phyloP scores from a whole-genome alignment of 2,797 vertebrate genomes.

The Coccyzus lansbergi region DNA sequence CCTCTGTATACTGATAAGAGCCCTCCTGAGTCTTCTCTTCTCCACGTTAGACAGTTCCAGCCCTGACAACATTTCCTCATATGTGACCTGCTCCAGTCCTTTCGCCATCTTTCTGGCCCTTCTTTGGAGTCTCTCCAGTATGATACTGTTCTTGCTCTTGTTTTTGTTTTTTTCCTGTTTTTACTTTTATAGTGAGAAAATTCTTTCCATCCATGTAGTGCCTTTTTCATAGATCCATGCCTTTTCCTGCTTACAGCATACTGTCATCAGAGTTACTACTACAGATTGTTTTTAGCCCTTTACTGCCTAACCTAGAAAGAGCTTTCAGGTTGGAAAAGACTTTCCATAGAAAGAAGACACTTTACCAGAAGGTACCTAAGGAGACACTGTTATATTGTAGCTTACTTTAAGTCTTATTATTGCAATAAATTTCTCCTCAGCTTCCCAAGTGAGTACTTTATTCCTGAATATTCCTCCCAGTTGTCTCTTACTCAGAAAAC shows the following conservation, averaged over 20 bases:
- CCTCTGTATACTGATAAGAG: not conserved
- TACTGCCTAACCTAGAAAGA: not conserved
- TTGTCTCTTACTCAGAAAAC: constrained; percentile 10
- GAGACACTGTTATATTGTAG: not conserved
- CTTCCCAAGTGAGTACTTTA: constrained; percentile 23
- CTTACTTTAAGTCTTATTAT: constrained; percentile 22
- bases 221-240: not conserved
- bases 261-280: not conserved
- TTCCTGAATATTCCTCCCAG: constrained; percentile 21
- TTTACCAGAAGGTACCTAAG: not conserved
- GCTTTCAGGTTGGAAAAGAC: not conserved
- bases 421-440: constrained; percentile 16
- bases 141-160: not conserved
- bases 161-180: not conserved
- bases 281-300: not conserved
- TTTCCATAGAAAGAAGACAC: not conserved
- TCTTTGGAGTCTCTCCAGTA: not conserved
- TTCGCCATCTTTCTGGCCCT: not conserved
- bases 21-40: not conserved
- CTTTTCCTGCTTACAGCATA: not conserved
- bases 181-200: not conserved
- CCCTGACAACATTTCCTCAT: not conserved
- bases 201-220: not conserved
- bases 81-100: not conserved
- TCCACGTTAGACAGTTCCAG: not conserved